Base-by-base conservation (phyloP, 2,113 vertebrate species). In the Petromus typicus region DNA sequence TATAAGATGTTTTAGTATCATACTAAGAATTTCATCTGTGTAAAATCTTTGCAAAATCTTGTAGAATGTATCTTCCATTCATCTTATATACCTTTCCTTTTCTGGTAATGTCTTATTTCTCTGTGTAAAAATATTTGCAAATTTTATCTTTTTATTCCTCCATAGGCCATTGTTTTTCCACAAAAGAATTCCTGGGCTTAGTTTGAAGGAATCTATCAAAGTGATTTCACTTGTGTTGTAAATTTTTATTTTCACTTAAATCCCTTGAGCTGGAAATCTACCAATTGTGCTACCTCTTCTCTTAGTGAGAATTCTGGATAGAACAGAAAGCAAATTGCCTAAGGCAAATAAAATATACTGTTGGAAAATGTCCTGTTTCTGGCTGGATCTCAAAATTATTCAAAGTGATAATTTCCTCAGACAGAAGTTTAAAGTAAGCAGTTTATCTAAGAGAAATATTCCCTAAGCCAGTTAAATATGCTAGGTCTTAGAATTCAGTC, bases 161-260 rank as follows among this genome's bases (percentile, higher is more conserved):
- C 37, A 37, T 51, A 78, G 71, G 10, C 48, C 45, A 93, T 16
- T 92, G 51, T 82, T 93, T 94, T 88, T 22, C 14, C 14, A 93
- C 85, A 66, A 76, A 95, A 88, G 81, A 64, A 86, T 88, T 86
- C 37, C 16, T 88, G 30, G 71, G 4, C 71, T 91, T 86, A 86
- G 37, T 95, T 86, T 91, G 57, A 95, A 93, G 51, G 54, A 93
- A 84, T 89, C 48, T 27, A 93, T 91, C 64, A 93, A 43, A 89
- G 37, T 94, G 57, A 92, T 93, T 95, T 96, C 9, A 90, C 16
- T 92, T 90, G 54, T 86, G 82, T 89, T 89, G 32, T 90, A 78
- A 57, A 25, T 96, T 96, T 64, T 95, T 87, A 89, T 96, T 97
- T 96, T 91, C 71, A 66, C 40, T 94, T 94, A 86, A 94, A 86